Base-by-base conservation (phyloP, 2,797 vertebrate species). In the Natrix natrix region DNA sequence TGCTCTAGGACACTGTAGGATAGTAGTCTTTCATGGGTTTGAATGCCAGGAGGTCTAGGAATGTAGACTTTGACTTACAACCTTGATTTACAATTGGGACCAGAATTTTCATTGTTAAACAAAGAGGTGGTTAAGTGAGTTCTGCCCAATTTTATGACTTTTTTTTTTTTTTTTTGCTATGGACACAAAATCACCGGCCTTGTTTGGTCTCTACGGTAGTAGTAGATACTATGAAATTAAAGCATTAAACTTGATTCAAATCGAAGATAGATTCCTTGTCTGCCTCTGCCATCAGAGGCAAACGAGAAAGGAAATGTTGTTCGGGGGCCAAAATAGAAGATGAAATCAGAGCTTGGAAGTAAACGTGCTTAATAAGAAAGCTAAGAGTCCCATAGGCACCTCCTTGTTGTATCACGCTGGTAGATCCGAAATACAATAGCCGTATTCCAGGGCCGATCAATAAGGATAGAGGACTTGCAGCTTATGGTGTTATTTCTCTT, bases 351-450 rank as follows among this genome's bases (percentile, higher is more conserved):
- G 94, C 90, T 96, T 95, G 63, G 91, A 95, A 93, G 92, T 94
- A 91, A 95, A 94, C 92, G 93, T 91, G 10, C 63, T 63, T 60
- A 89, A 89, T 87, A 94, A 63, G 97, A 98, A 98, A 98, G 95
- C 92, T 94, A 97, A 98, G 98, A 98, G 95, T 96, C 97, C 97
- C 98, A 94, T 91, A 96, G 98, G 96, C 97, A 94, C 95, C 11
- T 52, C 90, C 52, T 22, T 91, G 88, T 96, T 97, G 97, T 97
- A 96, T 95, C 96, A 96, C 96, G 96, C 92, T 98, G 97, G 97
- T 98, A 97, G 97, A 96, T 96, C 96, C 97, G 98, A 98, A 98
- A 98, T 92, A 87, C 83, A 97, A 98, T 98, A 97, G 92, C n/a
- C 0, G 92, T 16, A 55, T 96, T 97, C 96, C 98, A 98, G 98